Percentiles rank a stretch among this genome's conserved stretches.
Conservation (phyloP, 2,797 vertebrate species). For the Microctenopoma lineatum region DNA sequence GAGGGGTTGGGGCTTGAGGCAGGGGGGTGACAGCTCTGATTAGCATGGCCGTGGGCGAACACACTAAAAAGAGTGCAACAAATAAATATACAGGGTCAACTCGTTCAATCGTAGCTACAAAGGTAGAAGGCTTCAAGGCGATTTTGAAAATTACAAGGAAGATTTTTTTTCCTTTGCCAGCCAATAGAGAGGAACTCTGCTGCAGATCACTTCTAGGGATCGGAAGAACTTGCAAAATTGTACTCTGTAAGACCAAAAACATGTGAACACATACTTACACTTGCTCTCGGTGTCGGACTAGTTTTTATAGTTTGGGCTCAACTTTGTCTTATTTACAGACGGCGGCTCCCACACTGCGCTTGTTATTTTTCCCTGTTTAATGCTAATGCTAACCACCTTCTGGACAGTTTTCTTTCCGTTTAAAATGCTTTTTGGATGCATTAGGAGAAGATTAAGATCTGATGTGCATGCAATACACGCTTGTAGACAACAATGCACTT, state of each 20-base stretch:
- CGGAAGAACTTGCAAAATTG: constrained; percentile 25
- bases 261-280: not conserved
- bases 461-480: too few relatives aligned
- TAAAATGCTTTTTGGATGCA: not conserved
- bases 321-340: not conserved
- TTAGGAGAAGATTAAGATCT: too few relatives aligned
- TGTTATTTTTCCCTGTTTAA: not conserved
- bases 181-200: constrained; percentile 16
- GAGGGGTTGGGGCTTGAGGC: constrained; percentile 26
- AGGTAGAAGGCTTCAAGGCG: constrained; percentile 50
- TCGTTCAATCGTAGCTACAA: constrained; percentile 55
- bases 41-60: constrained; percentile 71
- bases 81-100: constrained; percentile 68
- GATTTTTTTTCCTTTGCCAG: constrained; percentile 19
- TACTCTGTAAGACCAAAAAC: not conserved
- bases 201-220: constrained; percentile 49
- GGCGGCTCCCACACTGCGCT: not conserved
- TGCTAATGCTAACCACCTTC: too few relatives aligned
- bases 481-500: too few relatives aligned
- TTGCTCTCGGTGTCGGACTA: constrained; percentile 3
- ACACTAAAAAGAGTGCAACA: constrained; percentile 66
- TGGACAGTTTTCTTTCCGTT: too few relatives aligned
- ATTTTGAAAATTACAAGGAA: constrained; percentile 33
- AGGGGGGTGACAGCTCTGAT: constrained; percentile 54
- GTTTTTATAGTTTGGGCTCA: constrained; percentile 41